Percentiles rank a stretch among this genome's conserved stretches.
phyloP scores from a whole-genome alignment of 2,113 vertebrate genomes.

The Meleagris gallopavo region DNA sequence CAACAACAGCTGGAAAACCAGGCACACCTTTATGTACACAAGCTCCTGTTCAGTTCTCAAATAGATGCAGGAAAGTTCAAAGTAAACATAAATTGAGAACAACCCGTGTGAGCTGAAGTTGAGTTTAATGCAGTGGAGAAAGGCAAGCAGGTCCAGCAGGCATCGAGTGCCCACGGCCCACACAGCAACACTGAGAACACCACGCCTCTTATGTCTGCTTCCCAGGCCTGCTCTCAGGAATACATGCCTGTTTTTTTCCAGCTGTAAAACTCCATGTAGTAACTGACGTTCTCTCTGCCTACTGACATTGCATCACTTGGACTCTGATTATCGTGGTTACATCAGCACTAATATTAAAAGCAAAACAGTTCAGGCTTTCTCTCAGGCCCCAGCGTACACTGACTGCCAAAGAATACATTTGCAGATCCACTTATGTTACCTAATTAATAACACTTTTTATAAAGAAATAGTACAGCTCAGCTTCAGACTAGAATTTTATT shows the following conservation, averaged over 20 bases:
- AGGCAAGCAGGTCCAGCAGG: neutral
- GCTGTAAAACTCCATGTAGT: neutral
- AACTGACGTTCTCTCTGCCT: neutral
- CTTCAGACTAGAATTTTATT: neutral
- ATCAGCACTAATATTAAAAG: neutral
- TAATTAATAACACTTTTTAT: neutral
- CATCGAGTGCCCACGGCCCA: neutral
- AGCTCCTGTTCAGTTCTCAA: neutral
- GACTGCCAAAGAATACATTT: neutral
- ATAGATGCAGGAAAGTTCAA: neutral
- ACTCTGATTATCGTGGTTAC: neutral
- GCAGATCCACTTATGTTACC: neutral
- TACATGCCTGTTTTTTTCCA: slow-evolving; percentile 41
- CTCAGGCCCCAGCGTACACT: neutral
- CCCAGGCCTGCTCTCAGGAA: slow-evolving; percentile 6
- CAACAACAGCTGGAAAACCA: slow-evolving; percentile 28
- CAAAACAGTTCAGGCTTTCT: neutral
- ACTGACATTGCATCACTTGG: neutral
- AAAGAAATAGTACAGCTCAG: neutral
- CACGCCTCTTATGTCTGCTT: neutral
- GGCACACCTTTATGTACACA: neutral
- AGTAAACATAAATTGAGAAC: neutral
- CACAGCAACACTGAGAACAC: accelerated
- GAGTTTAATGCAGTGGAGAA: neutral
- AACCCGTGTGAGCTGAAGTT: neutral